These are phyloP conservation scores for Cherax quadricarinatus DNA, from an alignment of 1,140 invertebrate species.

Conservation along the genomic window DNA sequence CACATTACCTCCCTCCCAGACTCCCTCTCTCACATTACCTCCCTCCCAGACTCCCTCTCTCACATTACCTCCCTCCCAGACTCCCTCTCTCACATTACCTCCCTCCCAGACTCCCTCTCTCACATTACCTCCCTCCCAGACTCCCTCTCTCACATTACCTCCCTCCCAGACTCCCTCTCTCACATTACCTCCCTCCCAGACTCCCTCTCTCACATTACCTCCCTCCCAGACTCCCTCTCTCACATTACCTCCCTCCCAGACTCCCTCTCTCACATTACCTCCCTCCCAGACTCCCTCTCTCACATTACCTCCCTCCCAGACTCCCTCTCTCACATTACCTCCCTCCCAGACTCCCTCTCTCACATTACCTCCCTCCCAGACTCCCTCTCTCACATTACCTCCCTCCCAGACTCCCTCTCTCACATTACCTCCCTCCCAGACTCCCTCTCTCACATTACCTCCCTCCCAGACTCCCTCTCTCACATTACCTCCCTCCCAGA, in stretches of 20 bases:
- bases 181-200: too few relatives aligned
- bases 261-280: background rate
- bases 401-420: background rate
- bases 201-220: background rate
- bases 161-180: background rate
- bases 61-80: background rate
- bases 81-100: background rate
- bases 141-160: background rate
- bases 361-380: too few relatives aligned
- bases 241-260: background rate
- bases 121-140: background rate
- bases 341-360: background rate
- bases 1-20: too few relatives aligned
- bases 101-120: background rate
- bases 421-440: background rate
- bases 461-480: background rate
- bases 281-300: background rate
- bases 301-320: background rate
- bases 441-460: background rate
- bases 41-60: background rate
- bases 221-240: background rate
- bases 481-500: background rate
- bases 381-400: background rate
- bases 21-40: background rate
- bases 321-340: background rate